Base-by-base conservation (phyloP, 2,113 vertebrate species). In the Atractosteus spatula region DNA sequence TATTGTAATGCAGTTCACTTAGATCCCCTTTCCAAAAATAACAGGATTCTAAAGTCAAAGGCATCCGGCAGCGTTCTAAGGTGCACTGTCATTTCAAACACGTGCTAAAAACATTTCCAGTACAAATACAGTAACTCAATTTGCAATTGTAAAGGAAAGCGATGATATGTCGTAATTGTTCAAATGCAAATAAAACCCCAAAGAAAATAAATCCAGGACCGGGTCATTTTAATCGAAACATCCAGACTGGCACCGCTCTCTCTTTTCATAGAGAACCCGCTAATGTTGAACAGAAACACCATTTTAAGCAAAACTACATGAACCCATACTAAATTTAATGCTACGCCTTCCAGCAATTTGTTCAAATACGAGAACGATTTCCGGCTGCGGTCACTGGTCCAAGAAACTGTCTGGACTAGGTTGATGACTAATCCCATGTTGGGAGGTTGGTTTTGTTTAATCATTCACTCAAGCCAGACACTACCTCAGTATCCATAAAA, bases 11-110 rank as follows among this genome's bases (percentile, higher is more conserved):
- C 57, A 59, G 14, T 59, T 59, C 57, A 14, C 0, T 29, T 29
- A 0, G 57, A 59, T 3, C n/a, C 57, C 0, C 57, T 13, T 59
- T n/a, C 57, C 57, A 13, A 13, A 13, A 59, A 59, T 59, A 59
- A 13, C 57, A 59, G 57, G 5, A 14, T 59, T 16, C 5, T 59
- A 13, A 59, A 8, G 10, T 59, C 57, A 59, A 13, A 59, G 29
- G 57, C 57, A 13, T 59, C 5, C 14, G 57, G 14, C 57, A 29
- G 66, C 14, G 55, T 55, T 29, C 43, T 54, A 59, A 29, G 43
- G 41, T 11, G 12, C 29, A 12, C 11, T 69, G 55, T 55, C 11
- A 69, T 69, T 69, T 69, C 55, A 56, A 69, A 59, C 68, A 69
- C 56, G 68, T 59, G 42, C 68, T 43, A 55, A n/a, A 55, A 69